Evolutionary conservation across 2,113 vertebrate genomes (phyloP).

Genomic region (Phoxinus phoxinus): DNA sequence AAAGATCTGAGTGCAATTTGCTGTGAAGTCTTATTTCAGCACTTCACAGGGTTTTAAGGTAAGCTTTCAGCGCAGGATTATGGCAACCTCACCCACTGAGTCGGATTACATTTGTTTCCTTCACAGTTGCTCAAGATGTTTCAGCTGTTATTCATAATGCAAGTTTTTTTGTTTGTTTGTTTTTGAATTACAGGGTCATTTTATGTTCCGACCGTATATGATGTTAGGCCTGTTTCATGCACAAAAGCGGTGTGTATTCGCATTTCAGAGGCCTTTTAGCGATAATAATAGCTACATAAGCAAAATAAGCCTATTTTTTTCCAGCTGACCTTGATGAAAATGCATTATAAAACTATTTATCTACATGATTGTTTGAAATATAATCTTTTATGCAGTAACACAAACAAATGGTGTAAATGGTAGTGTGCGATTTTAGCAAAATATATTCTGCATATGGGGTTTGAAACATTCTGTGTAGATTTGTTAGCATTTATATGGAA

Average conservation of each 20-base stretch:
- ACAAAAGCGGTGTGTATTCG: neutral
- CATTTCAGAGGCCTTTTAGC: neutral
- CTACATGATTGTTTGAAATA: neutral
- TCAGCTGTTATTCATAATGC: constrained; percentile 10
- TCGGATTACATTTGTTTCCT: constrained; percentile 29
- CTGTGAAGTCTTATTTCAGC: constrained; percentile 8
- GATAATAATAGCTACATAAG: neutral
- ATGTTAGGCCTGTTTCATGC: neutral
- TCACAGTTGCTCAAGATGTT: constrained; percentile 14
- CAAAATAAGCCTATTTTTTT: neutral
- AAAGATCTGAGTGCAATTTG: neutral
- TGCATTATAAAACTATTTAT: neutral
- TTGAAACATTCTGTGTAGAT: neutral
- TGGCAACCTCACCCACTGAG: constrained; percentile 22
- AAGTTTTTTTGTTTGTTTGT: neutral
- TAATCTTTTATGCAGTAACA: neutral
- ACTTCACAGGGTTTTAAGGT: constrained; percentile 11
- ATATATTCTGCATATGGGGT: neutral
- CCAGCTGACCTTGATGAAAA: neutral
- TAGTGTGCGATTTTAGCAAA: neutral
- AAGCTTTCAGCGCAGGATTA: constrained; percentile 42
- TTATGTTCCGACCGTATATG: neutral
- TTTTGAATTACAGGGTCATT: neutral
- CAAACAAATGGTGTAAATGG: neutral
- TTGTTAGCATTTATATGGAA: neutral